phyloP scores from a whole-genome alignment of 2,888 invertebrate genomes.

The Xylota sylvarum region DNA sequence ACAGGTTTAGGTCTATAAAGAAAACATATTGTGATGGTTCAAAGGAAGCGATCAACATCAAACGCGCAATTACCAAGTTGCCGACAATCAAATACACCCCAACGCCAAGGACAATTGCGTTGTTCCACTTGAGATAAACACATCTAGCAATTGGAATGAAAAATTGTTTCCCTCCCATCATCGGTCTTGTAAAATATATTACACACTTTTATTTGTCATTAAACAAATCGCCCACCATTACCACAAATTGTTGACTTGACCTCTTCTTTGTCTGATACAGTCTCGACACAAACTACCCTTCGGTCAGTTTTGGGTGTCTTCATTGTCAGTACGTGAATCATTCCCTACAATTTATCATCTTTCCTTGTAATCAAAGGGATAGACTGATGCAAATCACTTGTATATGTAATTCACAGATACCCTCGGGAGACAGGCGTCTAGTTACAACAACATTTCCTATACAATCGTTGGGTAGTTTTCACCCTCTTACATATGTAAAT shows the following conservation, averaged over 20 bases:
- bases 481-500: slow-evolving; percentile 4
- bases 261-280: neutral
- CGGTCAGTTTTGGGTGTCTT: slow-evolving; percentile 11
- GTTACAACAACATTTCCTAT: neutral
- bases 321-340: slow-evolving; percentile 1
- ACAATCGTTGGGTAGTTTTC: neutral
- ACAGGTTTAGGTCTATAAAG: too few relatives aligned
- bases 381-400: neutral
- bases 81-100: neutral
- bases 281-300: neutral
- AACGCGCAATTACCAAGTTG: neutral
- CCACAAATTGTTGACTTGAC: neutral
- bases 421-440: neutral
- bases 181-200: neutral
- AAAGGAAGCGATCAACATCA: too few relatives aligned
- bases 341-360: slow-evolving; percentile 7
- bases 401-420: slow-evolving; percentile 2
- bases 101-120: neutral
- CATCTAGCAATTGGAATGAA: neutral
- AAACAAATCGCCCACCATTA: neutral
- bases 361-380: neutral
- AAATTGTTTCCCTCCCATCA: neutral
- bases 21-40: too few relatives aligned
- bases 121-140: neutral
- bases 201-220: neutral